phyloP scores from a whole-genome alignment of 2,888 invertebrate genomes.

The Drosophila austrosaltans region DNA sequence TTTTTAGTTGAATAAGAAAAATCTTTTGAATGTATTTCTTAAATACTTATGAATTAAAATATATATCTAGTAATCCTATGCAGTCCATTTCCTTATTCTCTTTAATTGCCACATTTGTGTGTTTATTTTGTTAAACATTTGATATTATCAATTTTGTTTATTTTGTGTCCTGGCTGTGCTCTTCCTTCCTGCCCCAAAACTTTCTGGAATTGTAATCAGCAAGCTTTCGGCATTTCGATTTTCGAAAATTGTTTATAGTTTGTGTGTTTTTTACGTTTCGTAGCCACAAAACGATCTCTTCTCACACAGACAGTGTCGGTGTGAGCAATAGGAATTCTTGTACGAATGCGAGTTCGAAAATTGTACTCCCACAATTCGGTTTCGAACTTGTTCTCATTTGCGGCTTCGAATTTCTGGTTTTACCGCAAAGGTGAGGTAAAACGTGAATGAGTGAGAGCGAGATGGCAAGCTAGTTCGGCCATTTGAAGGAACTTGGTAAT shows the following conservation, averaged over 20 bases:
- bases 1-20: too few species aligned
- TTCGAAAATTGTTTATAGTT: conserved; percentile 26
- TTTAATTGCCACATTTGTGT: background rate
- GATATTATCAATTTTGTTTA: background rate
- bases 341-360: conserved; percentile 37
- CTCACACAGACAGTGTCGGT: conserved; percentile 68
- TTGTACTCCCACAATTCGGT: conserved; percentile 16
- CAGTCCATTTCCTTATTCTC: background rate
- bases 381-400: conserved; percentile 67
- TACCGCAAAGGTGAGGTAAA: conserved; percentile 68
- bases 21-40: background rate
- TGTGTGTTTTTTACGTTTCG: conserved; percentile 27
- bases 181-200: background rate
- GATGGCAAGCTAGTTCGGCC: conserved; percentile 44
- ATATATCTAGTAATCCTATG: background rate
- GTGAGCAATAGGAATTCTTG: conserved; percentile 69
- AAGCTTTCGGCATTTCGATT: conserved; percentile 43
- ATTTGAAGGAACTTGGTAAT: conserved; percentile 72
- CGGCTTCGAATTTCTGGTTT: conserved; percentile 61
- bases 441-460: conserved; percentile 47
- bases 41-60: background rate
- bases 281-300: conserved; percentile 34
- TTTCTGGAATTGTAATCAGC: conserved; percentile 9
- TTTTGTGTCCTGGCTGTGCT: background rate
- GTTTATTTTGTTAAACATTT: background rate